phyloP scores from a whole-genome alignment of 2,113 vertebrate species.

The Buteo buteo region DNA sequence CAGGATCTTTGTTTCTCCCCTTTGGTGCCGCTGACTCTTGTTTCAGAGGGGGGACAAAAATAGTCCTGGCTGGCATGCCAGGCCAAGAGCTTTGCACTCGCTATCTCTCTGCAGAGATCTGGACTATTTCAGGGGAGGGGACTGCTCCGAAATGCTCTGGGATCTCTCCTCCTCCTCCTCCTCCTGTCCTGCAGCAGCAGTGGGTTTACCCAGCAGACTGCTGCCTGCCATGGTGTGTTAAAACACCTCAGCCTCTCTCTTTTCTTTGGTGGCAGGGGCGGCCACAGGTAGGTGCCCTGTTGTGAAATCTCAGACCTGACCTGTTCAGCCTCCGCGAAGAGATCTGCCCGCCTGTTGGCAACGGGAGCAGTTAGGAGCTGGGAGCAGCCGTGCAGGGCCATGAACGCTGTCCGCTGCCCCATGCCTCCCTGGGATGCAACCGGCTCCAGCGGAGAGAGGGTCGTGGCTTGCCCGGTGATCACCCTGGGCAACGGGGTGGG shows the following conservation, averaged over 20 bases:
- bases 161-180: background rate
- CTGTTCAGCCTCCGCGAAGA: fast-evolving
- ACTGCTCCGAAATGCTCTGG: background rate
- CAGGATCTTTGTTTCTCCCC: conserved; percentile 10
- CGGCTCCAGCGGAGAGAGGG: background rate
- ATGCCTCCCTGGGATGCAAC: background rate
- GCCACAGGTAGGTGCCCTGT: fast-evolving
- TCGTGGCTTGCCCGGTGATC: fast-evolving
- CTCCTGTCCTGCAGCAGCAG: fast-evolving
- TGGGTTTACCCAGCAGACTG: background rate
- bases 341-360: fast-evolving
- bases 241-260: background rate
- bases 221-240: background rate
- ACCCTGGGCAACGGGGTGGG: background rate
- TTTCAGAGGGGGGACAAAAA: conserved; percentile 40
- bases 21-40: background rate
- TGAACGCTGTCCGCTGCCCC: background rate
- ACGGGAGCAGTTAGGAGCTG: fast-evolving
- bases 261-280: background rate
- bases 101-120: background rate
- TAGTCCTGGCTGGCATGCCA: conserved; percentile 32
- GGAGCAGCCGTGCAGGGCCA: background rate
- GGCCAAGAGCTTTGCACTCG: background rate
- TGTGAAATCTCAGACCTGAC: background rate
- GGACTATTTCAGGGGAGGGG: background rate